These are phyloP conservation scores for Urocyon cinereoargenteus DNA, from an alignment of 2,797 vertebrate genomes.

Conservation along the genomic window DNA sequence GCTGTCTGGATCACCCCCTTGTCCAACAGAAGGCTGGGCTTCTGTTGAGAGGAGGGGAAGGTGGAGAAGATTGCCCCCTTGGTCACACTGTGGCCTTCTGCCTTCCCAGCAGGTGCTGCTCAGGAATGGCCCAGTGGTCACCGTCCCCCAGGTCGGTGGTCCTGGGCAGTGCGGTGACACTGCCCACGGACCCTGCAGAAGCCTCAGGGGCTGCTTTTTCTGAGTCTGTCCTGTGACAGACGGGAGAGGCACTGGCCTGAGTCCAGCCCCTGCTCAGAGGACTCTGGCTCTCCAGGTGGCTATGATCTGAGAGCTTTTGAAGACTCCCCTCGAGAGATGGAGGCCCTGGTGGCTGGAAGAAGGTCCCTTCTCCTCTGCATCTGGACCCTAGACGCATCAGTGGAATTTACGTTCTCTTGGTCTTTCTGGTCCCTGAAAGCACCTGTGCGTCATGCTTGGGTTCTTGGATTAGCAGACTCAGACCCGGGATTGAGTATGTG, in stretches of 20 bases:
- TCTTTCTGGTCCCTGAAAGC: neutral
- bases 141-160: neutral
- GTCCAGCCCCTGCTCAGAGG: neutral
- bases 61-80: rapidly evolving
- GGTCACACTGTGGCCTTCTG: rapidly evolving
- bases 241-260: neutral
- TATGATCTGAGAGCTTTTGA: neutral
- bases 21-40: neutral
- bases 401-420: neutral
- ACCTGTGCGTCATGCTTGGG: neutral
- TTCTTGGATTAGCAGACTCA: neutral
- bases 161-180: rapidly evolving
- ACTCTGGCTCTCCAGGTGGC: neutral
- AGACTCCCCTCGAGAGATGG: neutral
- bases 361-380: neutral
- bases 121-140: neutral
- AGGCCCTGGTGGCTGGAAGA: neutral
- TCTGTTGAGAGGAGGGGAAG: neutral
- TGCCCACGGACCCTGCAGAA: neutral
- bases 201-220: neutral
- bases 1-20: rapidly evolving
- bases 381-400: neutral
- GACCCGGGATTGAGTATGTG: no score
- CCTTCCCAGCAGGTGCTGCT: neutral
- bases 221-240: neutral